These are phyloP conservation scores for Delichon dasypus DNA, from an alignment of 2,797 vertebrate genomes.

Conservation along the genomic window DNA sequence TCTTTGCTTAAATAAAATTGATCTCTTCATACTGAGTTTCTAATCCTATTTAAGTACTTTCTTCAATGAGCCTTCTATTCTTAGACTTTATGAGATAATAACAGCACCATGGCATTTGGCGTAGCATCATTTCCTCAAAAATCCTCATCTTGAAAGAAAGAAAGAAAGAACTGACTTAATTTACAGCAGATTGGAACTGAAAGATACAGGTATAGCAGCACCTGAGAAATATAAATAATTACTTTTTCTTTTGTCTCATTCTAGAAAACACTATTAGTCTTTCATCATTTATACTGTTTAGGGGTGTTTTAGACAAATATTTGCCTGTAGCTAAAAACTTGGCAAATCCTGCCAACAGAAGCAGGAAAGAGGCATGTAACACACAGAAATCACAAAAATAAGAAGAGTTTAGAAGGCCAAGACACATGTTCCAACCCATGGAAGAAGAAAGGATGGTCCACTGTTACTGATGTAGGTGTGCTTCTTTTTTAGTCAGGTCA, in stretches of 20 bases:
- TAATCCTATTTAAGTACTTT: slow-evolving; percentile 32
- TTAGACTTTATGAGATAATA: background rate
- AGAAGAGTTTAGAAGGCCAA: background rate
- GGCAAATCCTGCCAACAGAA: background rate
- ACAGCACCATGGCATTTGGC: background rate
- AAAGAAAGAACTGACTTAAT: background rate
- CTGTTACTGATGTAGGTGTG: background rate
- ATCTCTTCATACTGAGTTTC: background rate
- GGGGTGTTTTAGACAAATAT: background rate
- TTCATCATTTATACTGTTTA: background rate
- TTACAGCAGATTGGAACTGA: background rate
- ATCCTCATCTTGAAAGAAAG: background rate
- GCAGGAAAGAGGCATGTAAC: background rate
- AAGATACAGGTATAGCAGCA: background rate
- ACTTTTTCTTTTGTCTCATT: background rate
- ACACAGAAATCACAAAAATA: background rate
- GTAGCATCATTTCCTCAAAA: background rate
- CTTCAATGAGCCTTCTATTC: slow-evolving; percentile 25
- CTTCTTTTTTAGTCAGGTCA: slow-evolving; percentile 14
- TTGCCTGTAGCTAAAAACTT: background rate
- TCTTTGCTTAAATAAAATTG: background rate
- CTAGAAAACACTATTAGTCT: background rate
- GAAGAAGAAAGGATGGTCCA: slow-evolving; percentile 48
- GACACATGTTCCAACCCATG: background rate
- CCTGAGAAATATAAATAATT: background rate